These are phyloP conservation scores for Drosophila lowei DNA, from an alignment of 1,140 invertebrate species.

Conservation along the genomic window DNA sequence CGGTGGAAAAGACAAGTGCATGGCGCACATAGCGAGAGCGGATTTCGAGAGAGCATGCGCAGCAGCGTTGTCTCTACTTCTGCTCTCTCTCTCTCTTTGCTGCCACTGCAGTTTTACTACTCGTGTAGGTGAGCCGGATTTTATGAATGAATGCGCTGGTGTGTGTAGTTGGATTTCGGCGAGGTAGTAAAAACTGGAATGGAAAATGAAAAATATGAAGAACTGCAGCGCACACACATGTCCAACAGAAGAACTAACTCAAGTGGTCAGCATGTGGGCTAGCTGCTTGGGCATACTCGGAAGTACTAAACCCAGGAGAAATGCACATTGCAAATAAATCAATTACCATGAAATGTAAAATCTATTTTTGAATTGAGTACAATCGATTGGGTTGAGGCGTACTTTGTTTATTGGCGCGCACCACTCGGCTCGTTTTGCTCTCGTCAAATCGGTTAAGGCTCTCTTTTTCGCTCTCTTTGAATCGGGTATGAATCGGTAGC, in stretches of 20 bases:
- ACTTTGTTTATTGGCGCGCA: too few relatives aligned
- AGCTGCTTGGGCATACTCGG: not conserved
- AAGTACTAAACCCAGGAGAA: too few relatives aligned
- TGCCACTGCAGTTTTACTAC: conserved; percentile 71
- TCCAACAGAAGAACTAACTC: conserved; percentile 8
- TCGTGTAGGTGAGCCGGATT: conserved; percentile 79
- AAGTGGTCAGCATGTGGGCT: conserved; percentile 20
- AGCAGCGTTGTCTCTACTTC: not conserved
- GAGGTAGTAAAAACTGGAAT: conserved; percentile 17
- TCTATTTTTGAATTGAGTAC: too few relatives aligned
- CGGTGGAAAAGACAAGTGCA: conserved; percentile 63
- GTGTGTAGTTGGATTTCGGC: conserved; percentile 40
- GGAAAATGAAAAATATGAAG: conserved; percentile 5
- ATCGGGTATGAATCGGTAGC: too few relatives aligned
- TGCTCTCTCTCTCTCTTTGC: not conserved
- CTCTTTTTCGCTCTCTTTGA: too few relatives aligned
- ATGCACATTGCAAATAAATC: too few relatives aligned
- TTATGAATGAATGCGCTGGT: conserved; percentile 73
- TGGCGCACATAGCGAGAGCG: conserved; percentile 31
- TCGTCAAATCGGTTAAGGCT: too few relatives aligned
- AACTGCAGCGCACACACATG: conserved; percentile 8
- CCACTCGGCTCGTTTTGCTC: too few relatives aligned
- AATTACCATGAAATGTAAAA: too few relatives aligned
- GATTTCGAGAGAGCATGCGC: conserved; percentile 65
- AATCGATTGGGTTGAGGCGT: too few relatives aligned